Base-by-base conservation (phyloP, 2,888 invertebrate genomes). In the Rhopalosiphum nymphaeae region DNA sequence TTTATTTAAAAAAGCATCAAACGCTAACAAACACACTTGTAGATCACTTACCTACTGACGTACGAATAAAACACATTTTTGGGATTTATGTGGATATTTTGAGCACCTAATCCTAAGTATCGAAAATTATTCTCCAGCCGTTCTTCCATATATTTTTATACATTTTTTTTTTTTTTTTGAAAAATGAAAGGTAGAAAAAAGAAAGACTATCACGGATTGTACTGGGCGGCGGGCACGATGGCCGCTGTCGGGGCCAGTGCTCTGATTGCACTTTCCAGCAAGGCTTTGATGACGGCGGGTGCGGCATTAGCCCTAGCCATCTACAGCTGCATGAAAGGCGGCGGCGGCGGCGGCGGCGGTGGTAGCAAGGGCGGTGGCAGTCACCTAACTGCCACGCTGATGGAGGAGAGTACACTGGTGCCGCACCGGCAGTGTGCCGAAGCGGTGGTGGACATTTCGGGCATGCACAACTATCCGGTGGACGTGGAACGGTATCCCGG, bases 361-460 rank as follows among this genome's bases (percentile, higher is more conserved):
- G 93, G 61, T 11, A 89, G 93, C 16, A 85, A 57, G 21, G 57
- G 89, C 56, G 89, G 93, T 2, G 89, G 89, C 44, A 86, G 91
- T 53, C 85, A 44, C 3, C 49, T 94, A 44, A 94, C 94, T 11
- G 94, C 94, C 53, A 94, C 91, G 61, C 61, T 94, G 49, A 86
- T 94, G 94, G 94, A 94, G 44, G 94, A 94, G 91, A 94, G 94
- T 25, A 26, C 86, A 26, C 44, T 49, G 49, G 49, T 94, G n/a
- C 94, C 94, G 16, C 94, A 94, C 29, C 26, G 94, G 53, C 94
- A 94, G 85, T 94, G 94, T 44, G 86, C 94, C n/a, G 94, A 94
- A 42, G 88, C 92, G 53, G 90, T 94, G 91, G 91, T 94, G n/a
- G 94, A 94, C 53, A 67, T 94, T 29, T 57, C 94, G 13, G 89